Base-by-base conservation (phyloP, 2,797 vertebrate species). In the Champsocephalus gunnari region DNA sequence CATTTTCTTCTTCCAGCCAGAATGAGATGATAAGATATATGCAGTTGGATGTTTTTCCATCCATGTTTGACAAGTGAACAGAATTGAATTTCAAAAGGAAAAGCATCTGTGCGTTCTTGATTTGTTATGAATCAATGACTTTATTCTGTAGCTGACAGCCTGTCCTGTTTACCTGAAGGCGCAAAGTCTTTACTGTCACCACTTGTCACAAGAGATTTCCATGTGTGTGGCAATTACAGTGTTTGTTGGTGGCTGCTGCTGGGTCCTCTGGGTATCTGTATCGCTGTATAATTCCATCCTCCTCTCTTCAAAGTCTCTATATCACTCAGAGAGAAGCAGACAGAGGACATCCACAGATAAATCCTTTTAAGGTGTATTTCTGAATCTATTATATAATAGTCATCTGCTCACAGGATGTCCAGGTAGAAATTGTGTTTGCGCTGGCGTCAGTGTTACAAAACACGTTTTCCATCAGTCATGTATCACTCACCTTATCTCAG, bases 291-390 rank as follows among this genome's bases (percentile, higher is more conserved):
- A 88, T 92, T 86, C 77, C 32, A 83, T 81, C 75, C 64, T 24
- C 55, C 49, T 51, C 66, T 77, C 83, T 66, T 72, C 64, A 49
- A 60, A 71, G 79, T 85, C 72, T 83, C 88, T 87, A 66, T 75
- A 84, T 90, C 87, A 82, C 66, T 78, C 48, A 66, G 57, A 19
- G 54, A 76, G 69, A 81, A 63, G 59, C 67, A 77, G 81, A 78
- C 66, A 51, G 50, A 59, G 58, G 62, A 73, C 57, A 67, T 75
- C 66, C 47, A 62, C 66, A 72, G 73, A 90, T 83, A 90, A 90
- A 92, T 91, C 78, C 57, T 49, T 87, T 80, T 84, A 70, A 87
- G 85, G 76, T 78, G 66, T 66, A 74, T 83, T 89, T 87, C 80
- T 19, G 24, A 87, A 90, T 92, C 53, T 67, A 66, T 88, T 93